Evolutionary conservation across 2,888 invertebrate species (phyloP).

Genomic region (Cephalotes varians): DNA sequence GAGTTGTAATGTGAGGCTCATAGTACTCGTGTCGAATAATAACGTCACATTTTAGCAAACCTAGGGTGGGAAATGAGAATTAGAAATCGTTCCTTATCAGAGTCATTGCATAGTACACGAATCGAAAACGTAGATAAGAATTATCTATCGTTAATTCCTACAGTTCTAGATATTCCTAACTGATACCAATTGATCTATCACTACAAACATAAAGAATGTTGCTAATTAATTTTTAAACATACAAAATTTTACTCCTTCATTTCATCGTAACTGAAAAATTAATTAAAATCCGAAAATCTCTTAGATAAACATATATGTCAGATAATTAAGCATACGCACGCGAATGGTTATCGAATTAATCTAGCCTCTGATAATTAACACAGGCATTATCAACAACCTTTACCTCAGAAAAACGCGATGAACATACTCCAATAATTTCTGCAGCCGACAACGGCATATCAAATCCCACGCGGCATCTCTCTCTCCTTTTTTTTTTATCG

Average conservation of each 20-base stretch:
- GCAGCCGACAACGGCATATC: slow-evolving; percentile 38
- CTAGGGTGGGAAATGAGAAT: slow-evolving; percentile 7
- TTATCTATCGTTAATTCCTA: neutral
- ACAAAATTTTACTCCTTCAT: neutral
- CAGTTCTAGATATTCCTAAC: neutral
- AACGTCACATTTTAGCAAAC: slow-evolving; percentile 7
- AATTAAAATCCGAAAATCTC: neutral
- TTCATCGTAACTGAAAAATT: neutral
- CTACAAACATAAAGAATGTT: neutral
- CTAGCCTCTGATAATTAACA: neutral
- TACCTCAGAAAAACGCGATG: neutral
- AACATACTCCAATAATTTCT: slow-evolving; percentile 15
- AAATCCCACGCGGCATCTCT: slow-evolving; percentile 15
- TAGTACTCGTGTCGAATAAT: slow-evolving; percentile 13
- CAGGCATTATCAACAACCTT: neutral
- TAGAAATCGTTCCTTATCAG: slow-evolving; percentile 19
- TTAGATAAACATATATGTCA: neutral
- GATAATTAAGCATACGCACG: neutral
- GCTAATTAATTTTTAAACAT: neutral
- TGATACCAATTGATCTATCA: neutral
- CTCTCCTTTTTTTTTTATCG: slow-evolving; percentile 26
- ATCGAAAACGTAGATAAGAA: slow-evolving; percentile 13
- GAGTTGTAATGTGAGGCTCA: slow-evolving; percentile 18
- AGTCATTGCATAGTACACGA: neutral
- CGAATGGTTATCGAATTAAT: neutral